Evolutionary conservation across 1,140 invertebrate species (phyloP), one percentile per base, ranked within the genome.

Genomic region (Rhyacophila brunnea): DNA sequence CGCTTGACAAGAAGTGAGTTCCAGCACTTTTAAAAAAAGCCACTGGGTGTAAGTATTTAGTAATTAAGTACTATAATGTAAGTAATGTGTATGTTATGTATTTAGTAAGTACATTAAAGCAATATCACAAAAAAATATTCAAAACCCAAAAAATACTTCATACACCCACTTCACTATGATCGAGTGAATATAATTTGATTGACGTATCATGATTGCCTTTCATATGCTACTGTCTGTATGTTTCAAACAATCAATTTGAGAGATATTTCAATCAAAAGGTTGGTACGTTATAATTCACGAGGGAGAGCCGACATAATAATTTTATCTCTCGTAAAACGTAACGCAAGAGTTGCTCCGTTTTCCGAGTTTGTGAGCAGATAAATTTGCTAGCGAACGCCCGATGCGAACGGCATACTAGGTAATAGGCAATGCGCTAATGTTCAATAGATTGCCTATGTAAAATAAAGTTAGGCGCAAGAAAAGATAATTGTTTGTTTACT

Each of bases 401-500:
- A 14, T n/a, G n/a, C 5, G 45, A 5, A 54, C 20, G 18, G n/a
- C 14, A 14, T 14, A 18, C 36, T n/a, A 51, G 47, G 46, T 48
- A 50, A 42, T 18, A 15, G 35, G 50, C 50, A 32, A 32, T 19
- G 43, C 35, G 52, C 43, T 32, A 28, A 18, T 18, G 54, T 20
- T 23, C 36, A 43, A 49, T 49, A 58, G 32, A 35, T 57, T 57
- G 62, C 50, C 47, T 40, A 18, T 57, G 23, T 60, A 65, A 19
- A 66, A 35, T 1, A 47, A 43, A 62, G 72, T 34, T 58, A 65
- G 70, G 9, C 60, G 15, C 10, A 36, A 55, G 35, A n/a, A 6
- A 6, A 38, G 23, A 20, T 43, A 44, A 58, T 47, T 52, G 15
- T 65, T 42, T 58, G 15, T 35, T 11, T 57, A 71, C 78, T 81